Conservation (phyloP, 2,797 vertebrate species). For the Malacoctenus gilli region DNA sequence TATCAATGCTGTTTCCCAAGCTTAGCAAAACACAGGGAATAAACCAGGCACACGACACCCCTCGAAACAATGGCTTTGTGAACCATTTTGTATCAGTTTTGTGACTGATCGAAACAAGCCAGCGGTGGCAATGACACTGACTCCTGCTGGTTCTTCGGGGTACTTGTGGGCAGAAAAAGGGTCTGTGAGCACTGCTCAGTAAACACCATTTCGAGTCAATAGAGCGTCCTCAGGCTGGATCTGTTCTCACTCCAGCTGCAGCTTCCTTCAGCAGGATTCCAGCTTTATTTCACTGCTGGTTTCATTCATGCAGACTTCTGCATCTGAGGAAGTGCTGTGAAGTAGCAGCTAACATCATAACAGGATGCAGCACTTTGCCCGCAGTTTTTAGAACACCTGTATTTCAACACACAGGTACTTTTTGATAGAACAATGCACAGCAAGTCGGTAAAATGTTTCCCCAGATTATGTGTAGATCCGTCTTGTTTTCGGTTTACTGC, state of each 20-base stretch:
- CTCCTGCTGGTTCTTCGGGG: slow-evolving; percentile 2
- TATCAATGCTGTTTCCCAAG: too few relatives aligned
- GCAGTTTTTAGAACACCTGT: too few relatives aligned
- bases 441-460: too few relatives aligned
- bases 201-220: slow-evolving; percentile 4
- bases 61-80: neutral
- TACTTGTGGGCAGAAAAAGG: neutral
- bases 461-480: too few relatives aligned
- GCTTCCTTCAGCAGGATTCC: slow-evolving; percentile 24
- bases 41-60: too few relatives aligned
- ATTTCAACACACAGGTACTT: too few relatives aligned
- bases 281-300: slow-evolving; percentile 32
- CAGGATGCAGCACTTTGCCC: neutral
- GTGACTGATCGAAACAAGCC: neutral
- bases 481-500: too few relatives aligned
- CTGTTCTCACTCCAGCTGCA: neutral
- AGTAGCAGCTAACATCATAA: neutral
- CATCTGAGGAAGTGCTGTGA: slow-evolving; percentile 27
- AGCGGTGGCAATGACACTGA: neutral
- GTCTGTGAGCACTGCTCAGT: neutral
- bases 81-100: too few relatives aligned
- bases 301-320: slow-evolving; percentile 16
- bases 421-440: too few relatives aligned
- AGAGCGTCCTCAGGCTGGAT: slow-evolving; percentile 5
- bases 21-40: too few relatives aligned